Evolutionary conservation across 2,113 vertebrate species (phyloP), one percentile per base, ranked within the genome.

Genomic region (Gymnocephalus cernua): DNA sequence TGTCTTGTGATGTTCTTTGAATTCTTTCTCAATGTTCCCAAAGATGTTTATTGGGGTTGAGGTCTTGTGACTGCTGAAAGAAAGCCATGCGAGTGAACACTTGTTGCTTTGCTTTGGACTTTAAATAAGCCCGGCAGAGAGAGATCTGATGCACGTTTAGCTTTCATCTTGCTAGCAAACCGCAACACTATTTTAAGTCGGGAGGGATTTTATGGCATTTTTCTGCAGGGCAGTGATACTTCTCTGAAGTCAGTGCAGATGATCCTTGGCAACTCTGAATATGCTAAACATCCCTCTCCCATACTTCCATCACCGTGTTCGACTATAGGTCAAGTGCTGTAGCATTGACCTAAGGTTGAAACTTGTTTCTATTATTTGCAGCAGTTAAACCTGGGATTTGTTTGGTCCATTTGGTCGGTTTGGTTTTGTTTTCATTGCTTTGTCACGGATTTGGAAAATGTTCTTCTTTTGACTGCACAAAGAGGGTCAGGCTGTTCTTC

Each of bases 31-130:
- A 70, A 86, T 85, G 67, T 69, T 77, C 29, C 51, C 51, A 65
- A 77, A 88, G 50, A 82, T 50, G 38, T 72, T 89, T 50, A 77
- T 1, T 78, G 70, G 72, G 76, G 64, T 32, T 44, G 67, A 74
- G 67, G 68, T 89, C 91, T 89, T 93, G 85, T 92, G 90, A 91
- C 86, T 82, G 63, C 65, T 80, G 79, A 82, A 16, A 21, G 80
- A 80, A 54, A 74, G 38, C 57, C 61, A 63, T 50, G 70, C 21
- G 4, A 78, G 51, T 25, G 19, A 83, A 82, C 53, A 84, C 79
- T 86, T 83, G 79, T 65, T 85, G 73, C 71, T 64, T 1, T 47
- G 77, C 11, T 53, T 70, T 38, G 14, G 64, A 70, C 38, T 79
- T 74, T n/a, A 79, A 84, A 87, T 58, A 74, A 23, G 61, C 21